Base-by-base conservation (phyloP, 2,797 vertebrate species). In the Melanogrammus aeglefinus region DNA sequence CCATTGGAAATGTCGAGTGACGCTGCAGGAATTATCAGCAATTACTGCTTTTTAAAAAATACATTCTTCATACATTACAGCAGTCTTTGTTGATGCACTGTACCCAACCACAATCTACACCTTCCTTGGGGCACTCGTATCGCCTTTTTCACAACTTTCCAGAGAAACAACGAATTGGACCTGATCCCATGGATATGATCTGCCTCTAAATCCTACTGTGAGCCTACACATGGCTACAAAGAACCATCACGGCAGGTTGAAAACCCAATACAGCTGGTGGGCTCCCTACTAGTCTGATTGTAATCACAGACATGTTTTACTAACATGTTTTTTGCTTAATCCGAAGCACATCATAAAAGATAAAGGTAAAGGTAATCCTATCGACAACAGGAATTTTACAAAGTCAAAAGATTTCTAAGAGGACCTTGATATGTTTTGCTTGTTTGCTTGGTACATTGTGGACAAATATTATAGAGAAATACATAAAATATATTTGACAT, bases 201-300 rank as follows among this genome's bases (percentile, higher is more conserved):
- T 57, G 16, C 16, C 21, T 44, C 41, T 44, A 12, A 12, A 44
- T 44, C 41, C 41, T 9, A 44, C 41, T 44, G 41, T 71, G 69
- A 71, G 24, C 69, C 13, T 57, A 74, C n/a, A 7, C 57, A 72
- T 76, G 84, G 69, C 63, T 10, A 27, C 24, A 69, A 63, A 63
- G 6, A 7, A 21, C 57, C 57, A 7, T 24, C 57, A n/a, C 6
- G 3, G 21, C 57, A 21, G 51, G 13, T 16, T 51, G 47, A 51
- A 63, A 24, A 18, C 21, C 21, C 10, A 63, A 24, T 9, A n/a
- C 7, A 4, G 47, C 16, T 18, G 10, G 16, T 57, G 18, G 16
- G 57, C 57, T 63, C 57, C 57, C 6, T 8, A 63, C 57, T 8
- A 63, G 57, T 63, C 21, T 24, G 39, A 33, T 4, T 33, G 31